These are phyloP conservation scores for Glaucomys volans DNA, from an alignment of 2,113 vertebrate genomes.

Conservation along the genomic window DNA sequence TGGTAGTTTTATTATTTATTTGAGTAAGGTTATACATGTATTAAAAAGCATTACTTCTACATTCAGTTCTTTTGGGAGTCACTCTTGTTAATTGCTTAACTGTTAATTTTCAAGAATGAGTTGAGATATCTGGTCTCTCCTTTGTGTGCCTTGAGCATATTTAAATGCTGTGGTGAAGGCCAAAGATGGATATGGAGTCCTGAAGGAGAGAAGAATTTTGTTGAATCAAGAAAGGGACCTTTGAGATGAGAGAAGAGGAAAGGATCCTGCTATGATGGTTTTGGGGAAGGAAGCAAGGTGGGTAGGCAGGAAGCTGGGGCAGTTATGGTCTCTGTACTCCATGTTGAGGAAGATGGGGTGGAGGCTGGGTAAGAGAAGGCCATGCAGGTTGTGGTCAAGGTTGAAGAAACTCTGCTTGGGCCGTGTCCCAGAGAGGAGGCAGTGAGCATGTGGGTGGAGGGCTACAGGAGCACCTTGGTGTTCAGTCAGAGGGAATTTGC, in stretches of 20 bases:
- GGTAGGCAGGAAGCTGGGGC: not conserved
- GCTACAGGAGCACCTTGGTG: not conserved
- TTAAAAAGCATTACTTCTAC: slow-evolving; percentile 53
- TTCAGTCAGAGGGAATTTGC: not conserved
- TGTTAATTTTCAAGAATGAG: slow-evolving; percentile 33
- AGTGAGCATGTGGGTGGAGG: too few species aligned
- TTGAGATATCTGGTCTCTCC: not conserved
- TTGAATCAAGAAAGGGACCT: not conserved
- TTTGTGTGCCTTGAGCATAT: not conserved
- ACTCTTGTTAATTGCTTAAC: too few species aligned
- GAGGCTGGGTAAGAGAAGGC: not conserved
- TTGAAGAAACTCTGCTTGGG: not conserved
- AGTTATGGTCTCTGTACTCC: not conserved
- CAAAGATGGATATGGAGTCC: not conserved
- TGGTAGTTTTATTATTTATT: slow-evolving; percentile 43
- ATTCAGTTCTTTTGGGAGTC: slow-evolving; percentile 40
- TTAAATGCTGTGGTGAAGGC: not conserved
- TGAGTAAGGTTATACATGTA: not conserved
- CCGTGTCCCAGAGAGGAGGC: not conserved
- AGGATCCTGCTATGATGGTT: not conserved
- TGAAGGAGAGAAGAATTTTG: not conserved
- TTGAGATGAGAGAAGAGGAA: not conserved
- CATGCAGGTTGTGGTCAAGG: not conserved
- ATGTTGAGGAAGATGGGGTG: not conserved
- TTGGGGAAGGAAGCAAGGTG: not conserved